These are phyloP conservation scores for Bombus waltoni DNA, from an alignment of 1,140 invertebrate genomes.

Conservation along the genomic window DNA sequence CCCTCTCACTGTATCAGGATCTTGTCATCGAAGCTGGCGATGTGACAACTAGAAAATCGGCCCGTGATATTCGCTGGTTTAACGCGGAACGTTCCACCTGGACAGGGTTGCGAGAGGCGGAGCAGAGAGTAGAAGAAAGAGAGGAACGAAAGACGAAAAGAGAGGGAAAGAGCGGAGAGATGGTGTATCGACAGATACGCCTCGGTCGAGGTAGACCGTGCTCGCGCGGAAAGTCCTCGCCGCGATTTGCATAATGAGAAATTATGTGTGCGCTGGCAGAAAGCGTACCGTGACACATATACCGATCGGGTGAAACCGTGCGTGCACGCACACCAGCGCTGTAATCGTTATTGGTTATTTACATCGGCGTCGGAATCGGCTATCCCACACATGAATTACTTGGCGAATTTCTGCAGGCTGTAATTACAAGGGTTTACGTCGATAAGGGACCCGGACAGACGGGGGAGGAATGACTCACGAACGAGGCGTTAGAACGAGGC, in stretches of 20 bases:
- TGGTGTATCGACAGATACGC: constrained; percentile 33
- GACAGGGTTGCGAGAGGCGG: neutral
- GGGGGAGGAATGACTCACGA: constrained; percentile 37
- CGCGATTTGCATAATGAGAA: constrained; percentile 72
- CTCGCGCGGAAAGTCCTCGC: constrained; percentile 36
- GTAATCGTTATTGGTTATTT: constrained; percentile 71
- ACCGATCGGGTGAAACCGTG: neutral
- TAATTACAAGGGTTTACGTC: constrained; percentile 51
- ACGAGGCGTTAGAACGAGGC: constrained; percentile 27
- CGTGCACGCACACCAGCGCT: neutral
- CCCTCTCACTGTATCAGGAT: constrained; percentile 5
- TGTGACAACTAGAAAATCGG: constrained; percentile 34
- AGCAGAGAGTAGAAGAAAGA: neutral
- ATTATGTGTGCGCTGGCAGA: constrained; percentile 62
- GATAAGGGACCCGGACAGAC: constrained; percentile 6
- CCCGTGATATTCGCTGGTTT: neutral
- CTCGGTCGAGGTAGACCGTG: constrained; percentile 27
- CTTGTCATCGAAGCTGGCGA: constrained; percentile 13
- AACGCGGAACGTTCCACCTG: neutral
- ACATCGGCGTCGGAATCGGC: constrained; percentile 49
- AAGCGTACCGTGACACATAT: constrained; percentile 43
- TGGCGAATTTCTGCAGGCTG: constrained; percentile 55
- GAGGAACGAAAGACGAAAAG: neutral
- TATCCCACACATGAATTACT: constrained; percentile 55
- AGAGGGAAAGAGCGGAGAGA: neutral